Evolutionary conservation across 2,797 vertebrate genomes (phyloP), one percentile per base, ranked within the genome.

Genomic region (Hippopotamyrus pictus): DNA sequence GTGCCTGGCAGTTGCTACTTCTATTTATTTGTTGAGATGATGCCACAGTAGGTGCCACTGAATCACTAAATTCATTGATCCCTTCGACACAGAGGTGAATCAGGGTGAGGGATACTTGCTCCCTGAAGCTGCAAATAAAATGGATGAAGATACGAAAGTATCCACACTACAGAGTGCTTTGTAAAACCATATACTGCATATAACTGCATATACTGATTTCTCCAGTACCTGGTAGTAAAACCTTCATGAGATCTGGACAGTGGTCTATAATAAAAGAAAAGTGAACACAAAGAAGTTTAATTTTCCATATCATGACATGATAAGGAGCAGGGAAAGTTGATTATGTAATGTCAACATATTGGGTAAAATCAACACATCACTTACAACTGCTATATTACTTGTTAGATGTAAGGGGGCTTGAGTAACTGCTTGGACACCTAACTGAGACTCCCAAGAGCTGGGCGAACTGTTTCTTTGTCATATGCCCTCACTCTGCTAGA

Each of bases 21-120:
- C 41, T 46, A 82, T 82, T 44, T 82, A 22, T 82, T 82, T 82
- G 76, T 82, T 82, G 17, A 46, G 76, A 82, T 46, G 41, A 46
- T 82, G 7, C 19, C 41, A 46, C 76, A n/a, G 19, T 46, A 11
- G 76, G 19, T 82, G 41, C 76, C 76, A 82, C 19, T n/a, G 76
- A 82, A 82, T 82, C 76, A 82, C 69, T 76, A 37, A 76, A 41
- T 76, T 37, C 69, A 76, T 76, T 76, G 69, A 76, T 76, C 69
- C 19, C 69, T 76, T 41, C 41, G 69, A 76, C 69, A 76, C 76
- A n/a, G 76, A 44, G 76, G 41, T 82, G 76, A 82, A 82, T 46
- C 76, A 46, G 37, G 41, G 3, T 82, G 76, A 82, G 4, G 76
- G 76, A 82, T 82, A 46, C 41, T n/a, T 44, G 76, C 19, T 44